A percentile compares a stretch with the other conserved stretches of the same genome.
phyloP scores from a whole-genome alignment of 2,113 vertebrate genomes.

The Hippocampus abdominalis region DNA sequence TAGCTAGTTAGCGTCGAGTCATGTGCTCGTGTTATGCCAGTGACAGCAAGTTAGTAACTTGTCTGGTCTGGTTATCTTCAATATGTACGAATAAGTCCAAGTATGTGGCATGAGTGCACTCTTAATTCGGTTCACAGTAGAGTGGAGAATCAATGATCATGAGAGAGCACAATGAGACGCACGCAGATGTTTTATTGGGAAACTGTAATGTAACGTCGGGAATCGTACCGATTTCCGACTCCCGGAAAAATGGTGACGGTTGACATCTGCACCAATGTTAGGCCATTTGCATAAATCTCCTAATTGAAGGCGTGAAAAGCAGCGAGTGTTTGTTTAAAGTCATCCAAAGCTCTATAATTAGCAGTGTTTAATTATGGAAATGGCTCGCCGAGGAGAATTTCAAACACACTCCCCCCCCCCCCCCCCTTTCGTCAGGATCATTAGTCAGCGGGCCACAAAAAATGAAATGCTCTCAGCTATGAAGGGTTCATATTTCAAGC shows the following conservation, averaged over 20 bases:
- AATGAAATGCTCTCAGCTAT: slow-evolving; percentile 95
- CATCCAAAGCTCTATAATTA: slow-evolving; percentile 95
- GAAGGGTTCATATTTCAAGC: slow-evolving; percentile 99
- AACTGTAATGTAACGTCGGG: not conserved
- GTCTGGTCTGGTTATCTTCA: too few relatives aligned
- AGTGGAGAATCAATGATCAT: slow-evolving; percentile 48
- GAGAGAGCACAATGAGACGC: not conserved
- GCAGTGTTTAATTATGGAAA: slow-evolving; percentile 97
- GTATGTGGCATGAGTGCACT: too few relatives aligned
- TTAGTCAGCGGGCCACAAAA: slow-evolving; percentile 84
- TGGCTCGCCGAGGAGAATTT: slow-evolving; percentile 91
- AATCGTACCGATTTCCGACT: not conserved
- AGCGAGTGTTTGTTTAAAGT: slow-evolving; percentile 87
- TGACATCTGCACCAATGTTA: slow-evolving; percentile 43
- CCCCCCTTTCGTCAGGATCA: slow-evolving; percentile 81
- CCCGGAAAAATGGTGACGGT: slow-evolving; percentile 64
- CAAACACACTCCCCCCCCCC: slow-evolving; percentile 81
- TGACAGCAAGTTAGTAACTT: too few relatives aligned
- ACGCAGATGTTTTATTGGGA: slow-evolving; percentile 55
- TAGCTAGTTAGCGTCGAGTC: too few relatives aligned
- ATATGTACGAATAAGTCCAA: not conserved
- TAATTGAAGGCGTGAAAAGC: slow-evolving; percentile 79
- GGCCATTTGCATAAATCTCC: slow-evolving; percentile 79
- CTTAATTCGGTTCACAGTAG: not conserved
- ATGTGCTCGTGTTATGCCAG: too few relatives aligned